Evolutionary conservation across 2,797 vertebrate genomes (phyloP), one percentile per base, ranked within the genome.

Genomic region (Rhabdomys pumilio): DNA sequence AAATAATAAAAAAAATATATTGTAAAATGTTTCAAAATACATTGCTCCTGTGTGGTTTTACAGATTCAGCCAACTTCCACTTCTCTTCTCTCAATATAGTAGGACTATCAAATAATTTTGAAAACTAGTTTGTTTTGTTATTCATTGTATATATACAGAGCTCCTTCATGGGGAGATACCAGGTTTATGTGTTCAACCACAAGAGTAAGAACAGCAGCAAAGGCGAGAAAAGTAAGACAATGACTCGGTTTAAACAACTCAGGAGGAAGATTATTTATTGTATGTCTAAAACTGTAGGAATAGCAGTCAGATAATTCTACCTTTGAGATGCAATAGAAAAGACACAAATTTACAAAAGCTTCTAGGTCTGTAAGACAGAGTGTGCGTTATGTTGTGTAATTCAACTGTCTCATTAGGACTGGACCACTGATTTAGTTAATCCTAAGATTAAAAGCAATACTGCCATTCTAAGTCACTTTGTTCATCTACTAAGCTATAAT

Each of bases 401-500:
- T 57, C 31, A 90, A 77, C 50, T 95, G 53, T 85, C 91, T 94
- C 92, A 31, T 96, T 69, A 85, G 65, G 14, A 85, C n/a, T 76
- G 67, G 95, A 81, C 26, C 93, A 95, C 19, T 75, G 22, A 38
- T 20, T 84, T 55, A 96, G 91, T 96, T 90, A 91, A 91, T 86
- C 1, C 31, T 92, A 96, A 90, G 73, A 73, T 93, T 95, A 67
- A 89, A 96, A 96, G 77, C 65, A 89, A 91, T 82, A 91, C 67
- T 34, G 65, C 97, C 84, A 77, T 87, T 77, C 12, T 80, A 94
- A 89, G 29, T 97, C 72, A 65, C 34, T 44, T 67, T n/a, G 13
- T 67, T 96, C 73, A 94, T 89, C 14, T 59, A 94, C 31, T 90
- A 96, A 95, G 34, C 83, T 95, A 20, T 89, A 89, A 97, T 73